phyloP scores from a whole-genome alignment of 2,888 invertebrate species.

The Pandemis cinnamomeana region DNA sequence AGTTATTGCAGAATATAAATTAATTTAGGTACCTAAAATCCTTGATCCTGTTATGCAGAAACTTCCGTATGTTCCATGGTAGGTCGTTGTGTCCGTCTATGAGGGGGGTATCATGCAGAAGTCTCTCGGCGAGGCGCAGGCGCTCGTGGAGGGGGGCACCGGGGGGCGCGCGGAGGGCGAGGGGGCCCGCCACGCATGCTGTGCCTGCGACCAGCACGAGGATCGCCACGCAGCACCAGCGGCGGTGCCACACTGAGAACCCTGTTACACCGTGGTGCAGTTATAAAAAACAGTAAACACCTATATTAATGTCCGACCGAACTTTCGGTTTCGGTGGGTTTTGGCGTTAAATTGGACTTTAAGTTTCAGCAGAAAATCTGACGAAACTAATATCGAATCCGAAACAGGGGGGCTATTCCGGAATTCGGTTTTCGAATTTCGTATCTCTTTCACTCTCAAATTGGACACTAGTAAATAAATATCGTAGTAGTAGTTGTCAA shows the following conservation, averaged over 20 bases:
- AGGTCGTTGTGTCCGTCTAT: conserved; percentile 95
- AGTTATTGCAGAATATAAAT: conserved; percentile 7
- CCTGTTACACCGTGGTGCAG: conserved; percentile 52
- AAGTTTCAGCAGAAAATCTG: no score
- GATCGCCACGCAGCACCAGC: conserved; percentile 91
- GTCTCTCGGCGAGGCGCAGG: conserved; percentile 88
- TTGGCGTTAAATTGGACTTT: no score
- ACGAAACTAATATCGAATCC: no score
- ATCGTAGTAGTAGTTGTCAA: no score
- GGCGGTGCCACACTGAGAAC: conserved; percentile 82
- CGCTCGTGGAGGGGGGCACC: conserved; percentile 91
- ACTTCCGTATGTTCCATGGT: conserved; percentile 96
- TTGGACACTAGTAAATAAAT: no score
- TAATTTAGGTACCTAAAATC: conserved; percentile 87
- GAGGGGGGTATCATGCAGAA: conserved; percentile 91
- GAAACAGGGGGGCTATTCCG: no score
- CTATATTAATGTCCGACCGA: no score
- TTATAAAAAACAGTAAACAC: background rate
- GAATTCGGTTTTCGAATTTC: no score
- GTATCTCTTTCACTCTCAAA: no score
- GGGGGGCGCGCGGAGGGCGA: conserved; percentile 90
- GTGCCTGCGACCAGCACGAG: conserved; percentile 91
- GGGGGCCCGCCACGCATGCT: conserved; percentile 91
- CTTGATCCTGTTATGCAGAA: conserved; percentile 94
- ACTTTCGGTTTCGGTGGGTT: no score